Evolutionary conservation across 1,140 invertebrate species (phyloP), one percentile per base, ranked within the genome.

Genomic region (Drosophila gunungcola): DNA sequence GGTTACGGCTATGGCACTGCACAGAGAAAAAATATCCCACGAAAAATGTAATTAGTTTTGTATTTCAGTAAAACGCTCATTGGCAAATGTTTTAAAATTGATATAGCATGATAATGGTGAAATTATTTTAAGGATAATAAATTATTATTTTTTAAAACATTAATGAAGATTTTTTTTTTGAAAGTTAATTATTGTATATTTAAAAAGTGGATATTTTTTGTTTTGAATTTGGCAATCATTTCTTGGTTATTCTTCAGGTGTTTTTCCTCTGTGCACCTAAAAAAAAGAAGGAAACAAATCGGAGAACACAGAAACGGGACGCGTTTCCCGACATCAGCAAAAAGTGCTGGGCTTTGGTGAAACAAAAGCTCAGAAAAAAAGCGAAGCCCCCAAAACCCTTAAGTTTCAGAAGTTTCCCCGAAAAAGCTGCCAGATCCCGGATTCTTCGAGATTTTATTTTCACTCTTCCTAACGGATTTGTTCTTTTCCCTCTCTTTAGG

Each of bases 1-100:
- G 67, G 67, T 78, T 73, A 82, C 74, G 80, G 80, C 64, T 85
- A 88, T 86, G 83, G 83, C 83, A 88, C 83, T 86, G 83, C 62
- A 88, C 78, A 61, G 56, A 69, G 41, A 56, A 58, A 49, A 45
- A 45, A 54, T 25, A 46, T 7, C 0, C 42, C 16, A 27, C 27
- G 27, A 25, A 21, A 51, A 29, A n/a, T 10, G 0, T 11, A 10
- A 9, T 21, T 21, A 21, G 16, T 32, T 32, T 1, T 5, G 6
- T 32, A 32, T 32, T 32, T 32, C 7, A 32, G 29, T 6, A 32
- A 32, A 32, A 32, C 29, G 29, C 6, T 2, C 6, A 32, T 6
- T 7, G 7, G 7, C 1, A 32, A 32, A 32, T 32, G 29, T 3
- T 32, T 32, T 5, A 4, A 32, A 32, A 32, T 6, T 32, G 5